These are phyloP conservation scores for Plutella xylostella DNA, from an alignment of 2,888 invertebrate genomes.

Conservation along the genomic window DNA sequence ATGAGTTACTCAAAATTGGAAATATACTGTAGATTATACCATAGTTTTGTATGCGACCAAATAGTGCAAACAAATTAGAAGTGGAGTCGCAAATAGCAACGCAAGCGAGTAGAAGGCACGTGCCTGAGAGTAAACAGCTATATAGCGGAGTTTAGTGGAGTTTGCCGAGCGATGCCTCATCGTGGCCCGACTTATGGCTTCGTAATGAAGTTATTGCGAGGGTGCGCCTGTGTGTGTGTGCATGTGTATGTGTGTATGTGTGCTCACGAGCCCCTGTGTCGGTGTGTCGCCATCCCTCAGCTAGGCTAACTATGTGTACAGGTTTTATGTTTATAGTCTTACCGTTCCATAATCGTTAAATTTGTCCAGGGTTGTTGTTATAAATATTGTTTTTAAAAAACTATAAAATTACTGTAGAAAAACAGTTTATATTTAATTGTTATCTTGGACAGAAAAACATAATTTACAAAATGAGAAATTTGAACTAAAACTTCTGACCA, in stretches of 20 bases:
- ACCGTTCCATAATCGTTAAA: slow-evolving; percentile 58
- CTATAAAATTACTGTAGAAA: too few relatives aligned
- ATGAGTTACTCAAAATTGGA: background rate
- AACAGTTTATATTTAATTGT: too few relatives aligned
- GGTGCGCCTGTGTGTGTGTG: slow-evolving; percentile 13
- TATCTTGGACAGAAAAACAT: too few relatives aligned
- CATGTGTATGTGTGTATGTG: slow-evolving; percentile 8
- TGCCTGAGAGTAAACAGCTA: slow-evolving; percentile 8
- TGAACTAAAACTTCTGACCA: too few relatives aligned
- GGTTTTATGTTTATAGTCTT: slow-evolving; percentile 47
- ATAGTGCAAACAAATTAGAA: too few relatives aligned
- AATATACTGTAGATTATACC: too few relatives aligned
- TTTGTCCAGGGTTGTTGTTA: too few relatives aligned
- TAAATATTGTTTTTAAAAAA: too few relatives aligned
- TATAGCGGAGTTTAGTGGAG: slow-evolving; percentile 22
- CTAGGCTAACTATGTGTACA: slow-evolving; percentile 21
- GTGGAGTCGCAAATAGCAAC: too few relatives aligned
- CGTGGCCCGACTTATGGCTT: slow-evolving; percentile 47
- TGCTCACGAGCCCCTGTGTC: slow-evolving; percentile 4
- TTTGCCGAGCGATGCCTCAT: slow-evolving; percentile 33
- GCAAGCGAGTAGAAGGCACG: too few relatives aligned
- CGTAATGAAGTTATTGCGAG: slow-evolving; percentile 54
- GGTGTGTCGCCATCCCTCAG: slow-evolving; percentile 4
- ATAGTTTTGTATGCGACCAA: too few relatives aligned
- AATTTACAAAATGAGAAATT: too few relatives aligned